Percentiles rank a stretch among this genome's conserved stretches.
Conservation (phyloP, 2,888 invertebrate genomes). For the Polietes domitor region DNA sequence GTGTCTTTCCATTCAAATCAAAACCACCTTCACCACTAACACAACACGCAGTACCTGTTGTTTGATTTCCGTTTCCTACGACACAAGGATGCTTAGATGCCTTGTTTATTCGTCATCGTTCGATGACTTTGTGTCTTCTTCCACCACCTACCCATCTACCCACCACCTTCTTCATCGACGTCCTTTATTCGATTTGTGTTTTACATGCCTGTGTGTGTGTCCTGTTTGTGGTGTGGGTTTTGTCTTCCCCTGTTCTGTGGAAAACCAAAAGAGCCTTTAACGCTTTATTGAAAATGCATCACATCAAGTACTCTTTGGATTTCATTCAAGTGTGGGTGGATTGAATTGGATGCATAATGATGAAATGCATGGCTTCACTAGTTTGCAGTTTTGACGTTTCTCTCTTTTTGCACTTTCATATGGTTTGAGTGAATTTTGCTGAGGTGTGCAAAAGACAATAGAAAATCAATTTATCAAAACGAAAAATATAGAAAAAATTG, state of each 20-base stretch:
- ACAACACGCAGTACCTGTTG: slow-evolving; percentile 25
- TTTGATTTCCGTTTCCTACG: slow-evolving; percentile 35
- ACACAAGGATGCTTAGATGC: slow-evolving; percentile 5
- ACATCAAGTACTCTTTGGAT: slow-evolving; percentile 43
- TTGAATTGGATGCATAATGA: slow-evolving; percentile 37
- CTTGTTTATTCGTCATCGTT: slow-evolving; percentile 36
- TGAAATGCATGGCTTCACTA: slow-evolving; percentile 26
- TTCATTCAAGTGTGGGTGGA: slow-evolving; percentile 27
- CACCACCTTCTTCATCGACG: too few relatives aligned
- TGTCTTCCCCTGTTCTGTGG: slow-evolving; percentile 8
- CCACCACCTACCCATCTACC: too few relatives aligned
- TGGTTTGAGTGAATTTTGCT: neutral
- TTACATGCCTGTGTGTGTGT: neutral
- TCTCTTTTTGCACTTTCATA: neutral
- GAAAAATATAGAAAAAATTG: neutral
- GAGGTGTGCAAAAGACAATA: slow-evolving; percentile 36
- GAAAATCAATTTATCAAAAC: slow-evolving; percentile 14
- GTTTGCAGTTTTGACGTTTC: slow-evolving; percentile 8
- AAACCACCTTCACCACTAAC: slow-evolving; percentile 10
- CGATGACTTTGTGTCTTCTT: slow-evolving; percentile 36
- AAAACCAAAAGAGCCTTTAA: slow-evolving; percentile 33
- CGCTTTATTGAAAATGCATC: slow-evolving; percentile 49
- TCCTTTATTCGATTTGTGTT: neutral
- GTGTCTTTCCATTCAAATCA: slow-evolving; percentile 13
- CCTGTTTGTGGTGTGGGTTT: neutral